Evolutionary conservation across 2,888 invertebrate genomes (phyloP).

Genomic region (Troides helena): DNA sequence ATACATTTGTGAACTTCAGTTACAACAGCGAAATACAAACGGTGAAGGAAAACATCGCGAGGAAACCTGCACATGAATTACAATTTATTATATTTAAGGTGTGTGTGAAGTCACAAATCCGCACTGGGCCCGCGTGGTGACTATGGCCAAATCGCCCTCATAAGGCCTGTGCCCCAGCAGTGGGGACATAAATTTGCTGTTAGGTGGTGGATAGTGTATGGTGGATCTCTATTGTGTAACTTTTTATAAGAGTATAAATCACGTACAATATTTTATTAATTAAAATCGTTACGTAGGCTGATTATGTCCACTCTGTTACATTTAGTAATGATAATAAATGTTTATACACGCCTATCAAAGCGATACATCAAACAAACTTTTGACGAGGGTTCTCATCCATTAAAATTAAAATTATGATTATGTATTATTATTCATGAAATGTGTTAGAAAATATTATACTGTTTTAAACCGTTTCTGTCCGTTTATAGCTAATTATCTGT

Average conservation of each 20-base stretch:
- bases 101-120: too few relatives aligned
- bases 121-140: too few relatives aligned
- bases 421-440: background rate
- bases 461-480: background rate
- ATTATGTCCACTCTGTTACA: background rate
- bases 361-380: slow-evolving; percentile 12
- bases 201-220: too few relatives aligned
- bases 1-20: too few relatives aligned
- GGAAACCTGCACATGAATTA: too few relatives aligned
- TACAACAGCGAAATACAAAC: too few relatives aligned
- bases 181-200: too few relatives aligned
- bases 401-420: slow-evolving; percentile 3
- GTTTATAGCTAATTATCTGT: background rate
- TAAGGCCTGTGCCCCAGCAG: too few relatives aligned
- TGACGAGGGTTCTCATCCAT: slow-evolving; percentile 8
- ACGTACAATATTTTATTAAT: background rate
- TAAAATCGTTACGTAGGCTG: background rate
- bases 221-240: background rate
- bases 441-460: background rate
- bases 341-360: slow-evolving; percentile 2
- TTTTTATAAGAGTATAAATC: background rate
- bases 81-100: too few relatives aligned
- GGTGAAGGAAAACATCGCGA: too few relatives aligned
- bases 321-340: slow-evolving; percentile 3
- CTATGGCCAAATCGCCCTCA: too few relatives aligned